Percentiles rank a stretch among this genome's conserved stretches.
Conservation (phyloP, 2,113 vertebrate species). For the Lanius collurio region DNA sequence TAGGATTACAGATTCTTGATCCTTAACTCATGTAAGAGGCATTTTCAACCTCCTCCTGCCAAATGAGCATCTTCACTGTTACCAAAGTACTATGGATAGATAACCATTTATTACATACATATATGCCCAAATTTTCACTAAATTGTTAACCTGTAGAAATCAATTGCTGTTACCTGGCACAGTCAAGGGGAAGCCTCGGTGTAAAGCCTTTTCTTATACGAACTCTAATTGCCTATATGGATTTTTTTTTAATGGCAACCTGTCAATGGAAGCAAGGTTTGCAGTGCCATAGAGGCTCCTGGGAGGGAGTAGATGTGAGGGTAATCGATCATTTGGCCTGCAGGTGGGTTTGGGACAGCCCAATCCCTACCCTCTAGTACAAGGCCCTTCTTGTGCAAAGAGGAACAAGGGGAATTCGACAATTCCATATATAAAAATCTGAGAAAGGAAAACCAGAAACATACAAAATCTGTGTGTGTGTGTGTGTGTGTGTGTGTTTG, state of each 20-base stretch:
- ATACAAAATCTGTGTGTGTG: accelerated
- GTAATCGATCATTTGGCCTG: background rate
- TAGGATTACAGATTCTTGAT: background rate
- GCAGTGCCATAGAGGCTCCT: background rate
- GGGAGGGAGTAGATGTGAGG: background rate
- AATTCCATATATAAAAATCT: background rate
- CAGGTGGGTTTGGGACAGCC: background rate
- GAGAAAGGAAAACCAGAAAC: background rate
- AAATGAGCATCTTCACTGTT: background rate
- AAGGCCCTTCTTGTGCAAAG: background rate
- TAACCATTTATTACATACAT: background rate
- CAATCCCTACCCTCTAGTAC: background rate
- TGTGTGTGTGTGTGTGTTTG: accelerated
- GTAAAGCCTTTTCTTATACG: background rate
- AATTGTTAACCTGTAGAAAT: background rate
- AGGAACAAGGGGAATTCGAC: background rate
- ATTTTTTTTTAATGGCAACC: background rate
- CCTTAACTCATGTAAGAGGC: background rate
- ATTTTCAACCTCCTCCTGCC: background rate
- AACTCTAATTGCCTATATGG: background rate
- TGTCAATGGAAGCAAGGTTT: background rate
- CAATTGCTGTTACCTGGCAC: background rate
- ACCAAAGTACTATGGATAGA: background rate
- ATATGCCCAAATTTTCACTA: background rate
- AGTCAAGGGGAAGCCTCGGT: background rate